Percentiles rank a stretch among this genome's conserved stretches.
Evolutionary conservation across 2,113 vertebrate species (phyloP).

Genomic region (Fukomys damarensis): DNA sequence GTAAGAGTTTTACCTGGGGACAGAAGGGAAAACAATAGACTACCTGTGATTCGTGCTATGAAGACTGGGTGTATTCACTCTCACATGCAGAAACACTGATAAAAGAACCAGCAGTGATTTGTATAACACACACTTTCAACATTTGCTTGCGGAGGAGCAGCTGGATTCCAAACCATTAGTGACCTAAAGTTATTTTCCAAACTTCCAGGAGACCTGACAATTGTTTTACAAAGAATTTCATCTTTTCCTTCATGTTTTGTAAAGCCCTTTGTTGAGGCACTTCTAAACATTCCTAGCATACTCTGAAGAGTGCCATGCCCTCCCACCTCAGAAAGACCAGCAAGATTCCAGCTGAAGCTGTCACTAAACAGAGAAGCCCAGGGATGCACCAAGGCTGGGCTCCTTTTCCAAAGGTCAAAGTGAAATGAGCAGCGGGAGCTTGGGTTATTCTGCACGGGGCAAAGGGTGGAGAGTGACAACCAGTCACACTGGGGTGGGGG

Average conservation of each 20-base stretch:
- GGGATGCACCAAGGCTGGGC: not conserved
- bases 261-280: slow-evolving; percentile 26
- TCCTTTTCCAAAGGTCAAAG: slow-evolving; percentile 58
- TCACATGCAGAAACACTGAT: not conserved
- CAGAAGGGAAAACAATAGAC: not conserved
- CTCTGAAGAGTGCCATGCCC: slow-evolving; percentile 26
- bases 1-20: not conserved
- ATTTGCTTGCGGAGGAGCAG: not conserved
- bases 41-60: not conserved
- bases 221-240: slow-evolving; percentile 60
- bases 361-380: not conserved
- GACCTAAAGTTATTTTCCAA: slow-evolving; percentile 1
- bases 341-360: slow-evolving; percentile 40
- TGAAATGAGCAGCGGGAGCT: slow-evolving; percentile 54
- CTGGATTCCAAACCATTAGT: not conserved
- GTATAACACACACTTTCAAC: not conserved
- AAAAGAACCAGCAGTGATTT: not conserved
- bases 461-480: not conserved
- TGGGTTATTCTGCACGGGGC: not conserved
- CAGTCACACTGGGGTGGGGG: not conserved
- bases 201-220: slow-evolving; percentile 48
- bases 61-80: not conserved
- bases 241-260: slow-evolving; percentile 56
- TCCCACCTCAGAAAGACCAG: not conserved
- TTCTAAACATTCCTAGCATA: slow-evolving; percentile 54